Base-by-base conservation (phyloP, 2,888 invertebrate species). In the Leucania comma region DNA sequence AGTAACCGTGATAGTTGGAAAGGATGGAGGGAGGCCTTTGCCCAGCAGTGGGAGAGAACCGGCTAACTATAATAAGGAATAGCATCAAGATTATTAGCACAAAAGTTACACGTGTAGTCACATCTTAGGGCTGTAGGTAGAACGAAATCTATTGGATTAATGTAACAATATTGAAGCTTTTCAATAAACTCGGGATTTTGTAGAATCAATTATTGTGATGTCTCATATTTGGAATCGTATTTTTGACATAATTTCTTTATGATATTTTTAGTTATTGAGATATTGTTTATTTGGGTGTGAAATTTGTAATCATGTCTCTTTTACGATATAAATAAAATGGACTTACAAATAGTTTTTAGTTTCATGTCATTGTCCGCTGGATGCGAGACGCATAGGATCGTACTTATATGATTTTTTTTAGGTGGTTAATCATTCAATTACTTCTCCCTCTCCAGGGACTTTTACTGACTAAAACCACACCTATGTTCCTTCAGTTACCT, bases 131-230 rank as follows among this genome's bases (percentile, higher is more conserved):
- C 35, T 14, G 10, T 35, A 63, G 17, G 12, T 35, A 63, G 17
- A 64, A 10, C 24, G 2, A 50, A 54, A n/a, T 12, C 22, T 60
- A 53, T 64, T 50, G 57, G 50, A 50, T 73, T 65, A n/a, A n/a
- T 46, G 20, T n/a, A 50, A 38, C 42, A 46, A 35, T 61, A 69
- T 68, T 50, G 8, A 9, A 48, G 9, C n/a, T 8, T 26, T 8
- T 56, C 3, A 1, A 61, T 10, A 59, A 24, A 6, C 14, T 17
- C 24, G 38, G 51, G 24, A 24, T 68, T 68, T 61, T 29, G 24
- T 17, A 42, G 74, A 66, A 63, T 48, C 54, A 53, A 69, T 78
- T 62, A 62, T 54, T 24, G 20, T 56, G 38, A 38, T 58, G 6
- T 56, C 26, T 64, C 22, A 38, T 17, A 51, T 50, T 38, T 14